Evolutionary conservation across 2,113 vertebrate species (phyloP).

Genomic region (Emydura subglobosa): DNA sequence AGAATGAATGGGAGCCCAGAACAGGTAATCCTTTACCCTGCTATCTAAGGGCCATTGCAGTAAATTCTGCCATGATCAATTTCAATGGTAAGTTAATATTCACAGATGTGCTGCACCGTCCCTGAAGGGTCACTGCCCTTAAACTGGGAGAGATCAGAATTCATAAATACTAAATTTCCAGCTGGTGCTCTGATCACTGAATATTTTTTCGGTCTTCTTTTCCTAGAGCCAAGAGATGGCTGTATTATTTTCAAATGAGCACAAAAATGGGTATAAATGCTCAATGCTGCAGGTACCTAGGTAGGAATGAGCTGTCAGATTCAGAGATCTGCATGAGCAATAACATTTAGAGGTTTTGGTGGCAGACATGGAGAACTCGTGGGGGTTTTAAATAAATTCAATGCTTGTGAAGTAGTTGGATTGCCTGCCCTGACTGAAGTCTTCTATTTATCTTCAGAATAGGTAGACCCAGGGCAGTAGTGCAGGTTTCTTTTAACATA

Average conservation of each 20-base stretch:
- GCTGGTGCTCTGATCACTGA: background rate
- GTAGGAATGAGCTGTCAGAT: background rate
- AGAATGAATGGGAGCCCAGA: background rate
- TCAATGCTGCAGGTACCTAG: background rate
- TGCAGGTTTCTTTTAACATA: background rate
- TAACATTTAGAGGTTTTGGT: background rate
- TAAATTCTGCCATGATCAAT: background rate
- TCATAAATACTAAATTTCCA: background rate
- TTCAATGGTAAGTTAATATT: background rate
- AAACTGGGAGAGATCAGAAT: background rate
- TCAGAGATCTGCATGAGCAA: background rate
- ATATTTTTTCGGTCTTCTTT: background rate
- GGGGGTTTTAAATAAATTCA: background rate
- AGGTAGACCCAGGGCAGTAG: background rate
- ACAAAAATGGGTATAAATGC: background rate
- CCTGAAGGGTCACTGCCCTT: background rate
- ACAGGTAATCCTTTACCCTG: background rate
- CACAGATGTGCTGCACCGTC: background rate
- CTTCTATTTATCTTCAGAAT: background rate
- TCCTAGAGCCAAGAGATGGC: background rate
- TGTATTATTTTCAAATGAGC: background rate
- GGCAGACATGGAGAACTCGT: background rate
- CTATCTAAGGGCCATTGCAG: background rate
- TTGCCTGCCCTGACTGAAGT: fast-evolving
- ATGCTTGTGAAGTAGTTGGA: background rate